Evolutionary conservation across 2,888 invertebrate genomes (phyloP), one percentile per base, ranked within the genome.

Genomic region (Dyspetes luteomarginatus): DNA sequence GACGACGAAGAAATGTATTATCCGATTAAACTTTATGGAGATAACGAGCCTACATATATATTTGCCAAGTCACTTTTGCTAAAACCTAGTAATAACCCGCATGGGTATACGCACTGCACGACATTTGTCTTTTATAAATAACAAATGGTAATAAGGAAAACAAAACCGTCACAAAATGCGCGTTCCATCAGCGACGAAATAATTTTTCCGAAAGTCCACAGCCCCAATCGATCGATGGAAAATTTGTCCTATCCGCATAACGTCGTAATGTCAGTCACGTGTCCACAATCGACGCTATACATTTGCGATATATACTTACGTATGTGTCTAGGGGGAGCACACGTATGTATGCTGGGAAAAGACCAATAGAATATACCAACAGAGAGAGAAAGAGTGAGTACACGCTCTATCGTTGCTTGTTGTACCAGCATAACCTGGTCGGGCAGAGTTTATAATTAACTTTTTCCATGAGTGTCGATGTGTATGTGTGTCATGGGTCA

Each of bases 361-460:
- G 4, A 30, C 3, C 7, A 30, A 30, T 30, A 30, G 3, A 30
- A 7, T 30, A 4, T 3, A 3, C 4, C 4, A 4, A 30, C 3
- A 3, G 4, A 30, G 15, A 17, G 15, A 45, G 15, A 48, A 50
- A 68, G 67, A 22, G 43, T 62, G 60, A 60, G 72, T 72, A 52
- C 9, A 9, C 22, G 62, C 64, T 72, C 45, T 41, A 15, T 45
- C 43, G 45, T 73, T 67, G 43, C 52, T 52, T 45, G 43, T 58
- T 41, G 28, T 26, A 64, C 77, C 36, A 36, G 9, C 9, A 36
- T 12, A 56, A 56, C 55, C 71, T 71, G 64, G 62, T 41, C 17
- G 52, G 24, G 41, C 52, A 64, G 36, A 71, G 65, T 71, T 79
- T 69, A 79, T 79, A 71, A 79, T 75, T 79, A 79, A 75, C 77